These are phyloP conservation scores for Nesogale talazaci DNA, from an alignment of 2,113 vertebrate species.

Conservation along the genomic window DNA sequence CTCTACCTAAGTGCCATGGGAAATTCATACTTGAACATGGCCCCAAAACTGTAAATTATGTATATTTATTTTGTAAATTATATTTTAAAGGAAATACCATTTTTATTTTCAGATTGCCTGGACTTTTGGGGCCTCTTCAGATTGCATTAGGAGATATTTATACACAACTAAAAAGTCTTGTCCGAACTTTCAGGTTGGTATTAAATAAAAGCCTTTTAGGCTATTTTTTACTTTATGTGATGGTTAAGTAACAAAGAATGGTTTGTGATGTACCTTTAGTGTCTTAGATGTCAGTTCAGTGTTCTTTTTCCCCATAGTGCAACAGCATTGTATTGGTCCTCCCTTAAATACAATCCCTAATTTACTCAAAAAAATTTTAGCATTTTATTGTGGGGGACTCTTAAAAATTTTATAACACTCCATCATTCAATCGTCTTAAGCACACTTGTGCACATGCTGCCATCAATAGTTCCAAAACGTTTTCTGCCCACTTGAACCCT, in stretches of 20 bases:
- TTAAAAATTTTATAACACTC: too few relatives aligned
- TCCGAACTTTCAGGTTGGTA: constrained; percentile 95
- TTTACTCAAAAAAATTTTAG: too few relatives aligned
- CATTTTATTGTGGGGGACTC: too few relatives aligned
- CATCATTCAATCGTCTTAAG: too few relatives aligned
- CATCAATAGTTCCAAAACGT: too few relatives aligned
- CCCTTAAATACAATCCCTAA: not conserved
- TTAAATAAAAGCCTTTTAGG: not conserved
- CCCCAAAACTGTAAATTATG: constrained; percentile 2
- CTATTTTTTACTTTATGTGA: constrained; percentile 40
- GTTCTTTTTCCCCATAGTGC: constrained; percentile 20
- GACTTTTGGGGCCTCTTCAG: constrained; percentile 89
- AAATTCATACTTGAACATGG: constrained; percentile 39
- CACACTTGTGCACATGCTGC: too few relatives aligned
- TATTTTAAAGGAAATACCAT: constrained; percentile 33
- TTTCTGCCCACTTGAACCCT: too few relatives aligned
- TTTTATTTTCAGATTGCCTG: constrained; percentile 88
- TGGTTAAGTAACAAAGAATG: constrained; percentile 7
- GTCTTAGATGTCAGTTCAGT: constrained; percentile 1
- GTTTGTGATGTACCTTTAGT: not conserved
- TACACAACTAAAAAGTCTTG: constrained; percentile 91
- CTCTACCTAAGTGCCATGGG: not conserved
- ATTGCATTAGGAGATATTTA: constrained; percentile 90
- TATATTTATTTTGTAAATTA: too few relatives aligned
- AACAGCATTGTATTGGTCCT: constrained; percentile 20